Conservation (phyloP, 2,113 vertebrate species). For the Casuarius casuarius region DNA sequence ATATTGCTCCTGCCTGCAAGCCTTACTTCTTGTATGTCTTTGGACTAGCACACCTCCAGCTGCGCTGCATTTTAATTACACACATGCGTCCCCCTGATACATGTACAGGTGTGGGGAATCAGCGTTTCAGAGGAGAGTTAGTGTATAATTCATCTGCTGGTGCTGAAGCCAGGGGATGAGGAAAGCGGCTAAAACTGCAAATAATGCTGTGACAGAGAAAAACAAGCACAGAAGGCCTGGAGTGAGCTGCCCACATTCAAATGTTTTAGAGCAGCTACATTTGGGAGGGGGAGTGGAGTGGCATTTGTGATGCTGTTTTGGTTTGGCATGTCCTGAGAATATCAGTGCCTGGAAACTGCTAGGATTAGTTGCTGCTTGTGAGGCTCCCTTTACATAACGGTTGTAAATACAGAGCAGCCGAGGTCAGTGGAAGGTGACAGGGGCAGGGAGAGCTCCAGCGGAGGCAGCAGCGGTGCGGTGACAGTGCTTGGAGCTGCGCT, state of each 20-base stretch:
- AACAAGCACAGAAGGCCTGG: rapidly evolving
- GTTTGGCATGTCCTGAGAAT: not conserved
- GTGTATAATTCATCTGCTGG: not conserved
- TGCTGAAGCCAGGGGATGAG: not conserved
- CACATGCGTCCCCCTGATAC: too few species aligned
- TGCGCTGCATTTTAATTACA: too few species aligned
- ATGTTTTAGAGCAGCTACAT: rapidly evolving
- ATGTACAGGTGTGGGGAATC: not conserved
- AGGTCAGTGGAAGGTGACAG: not conserved
- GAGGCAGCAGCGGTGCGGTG: not conserved
- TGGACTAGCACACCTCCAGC: too few species aligned
- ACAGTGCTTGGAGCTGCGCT: not conserved
- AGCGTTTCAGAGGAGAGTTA: not conserved
- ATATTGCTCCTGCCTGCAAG: too few species aligned
- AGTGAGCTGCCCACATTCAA: not conserved
- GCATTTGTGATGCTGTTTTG: rapidly evolving
- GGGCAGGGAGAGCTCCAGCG: rapidly evolving
- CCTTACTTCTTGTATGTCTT: too few species aligned
- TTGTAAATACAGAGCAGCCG: not conserved
- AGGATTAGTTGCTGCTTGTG: not conserved
- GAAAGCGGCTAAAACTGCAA: not conserved
- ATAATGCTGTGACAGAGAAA: too few species aligned
- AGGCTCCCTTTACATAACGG: not conserved
- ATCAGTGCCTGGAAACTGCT: not conserved
- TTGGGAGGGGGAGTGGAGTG: rapidly evolving